phyloP scores from a whole-genome alignment of 2,888 invertebrate species.

The Ephialtes manifestator region DNA sequence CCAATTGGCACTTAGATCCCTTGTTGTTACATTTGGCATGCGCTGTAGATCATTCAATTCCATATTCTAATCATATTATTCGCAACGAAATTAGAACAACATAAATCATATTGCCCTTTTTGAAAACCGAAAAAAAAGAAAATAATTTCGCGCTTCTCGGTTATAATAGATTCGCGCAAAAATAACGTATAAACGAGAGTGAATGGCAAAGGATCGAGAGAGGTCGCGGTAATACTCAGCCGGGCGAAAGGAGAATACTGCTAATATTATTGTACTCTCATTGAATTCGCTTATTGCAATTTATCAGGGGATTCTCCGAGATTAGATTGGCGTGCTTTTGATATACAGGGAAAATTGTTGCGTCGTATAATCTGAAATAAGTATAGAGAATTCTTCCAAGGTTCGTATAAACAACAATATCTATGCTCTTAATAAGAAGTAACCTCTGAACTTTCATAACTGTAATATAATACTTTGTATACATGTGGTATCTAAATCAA shows the following conservation, averaged over 20 bases:
- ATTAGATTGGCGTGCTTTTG: not conserved
- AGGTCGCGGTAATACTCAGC: conserved; percentile 30
- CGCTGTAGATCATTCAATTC: not conserved
- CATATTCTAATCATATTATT: not conserved
- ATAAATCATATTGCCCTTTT: not conserved
- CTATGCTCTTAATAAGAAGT: not conserved
- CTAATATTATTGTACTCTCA: not conserved
- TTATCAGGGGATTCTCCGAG: conserved; percentile 16
- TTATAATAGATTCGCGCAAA: not conserved
- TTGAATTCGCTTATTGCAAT: conserved; percentile 11
- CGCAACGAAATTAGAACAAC: not conserved
- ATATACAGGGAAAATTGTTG: not conserved
- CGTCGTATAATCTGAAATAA: not conserved
- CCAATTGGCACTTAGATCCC: not conserved
- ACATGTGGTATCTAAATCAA: not conserved
- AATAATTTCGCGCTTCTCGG: not conserved
- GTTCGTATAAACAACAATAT: not conserved
- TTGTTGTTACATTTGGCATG: not conserved
- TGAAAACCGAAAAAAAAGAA: not conserved
- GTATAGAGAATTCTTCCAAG: not conserved
- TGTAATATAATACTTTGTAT: not conserved
- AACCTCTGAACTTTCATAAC: not conserved
- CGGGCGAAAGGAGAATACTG: not conserved
- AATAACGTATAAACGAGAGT: not conserved
- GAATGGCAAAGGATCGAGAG: conserved; percentile 27